These are phyloP conservation scores for Lobophora halterata DNA, from an alignment of 2,888 invertebrate genomes.

Conservation along the genomic window DNA sequence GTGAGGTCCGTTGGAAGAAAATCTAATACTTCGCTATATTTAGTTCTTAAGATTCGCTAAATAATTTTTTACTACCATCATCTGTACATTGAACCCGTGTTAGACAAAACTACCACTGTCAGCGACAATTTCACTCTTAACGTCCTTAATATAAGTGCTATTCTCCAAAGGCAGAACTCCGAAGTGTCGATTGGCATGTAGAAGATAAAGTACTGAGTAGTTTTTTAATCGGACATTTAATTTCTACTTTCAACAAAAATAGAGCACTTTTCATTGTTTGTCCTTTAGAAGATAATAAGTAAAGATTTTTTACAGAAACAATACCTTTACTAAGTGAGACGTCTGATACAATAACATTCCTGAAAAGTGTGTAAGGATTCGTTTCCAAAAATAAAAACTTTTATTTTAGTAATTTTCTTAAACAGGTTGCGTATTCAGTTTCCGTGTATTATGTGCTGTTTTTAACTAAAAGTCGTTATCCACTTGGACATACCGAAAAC, in stretches of 20 bases:
- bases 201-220: constrained; percentile 4
- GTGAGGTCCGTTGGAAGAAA: too few relatives aligned
- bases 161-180: not conserved
- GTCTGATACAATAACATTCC: too few relatives aligned
- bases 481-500: too few relatives aligned
- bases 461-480: too few relatives aligned
- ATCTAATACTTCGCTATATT: constrained; percentile 20
- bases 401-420: too few relatives aligned
- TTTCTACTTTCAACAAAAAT: constrained; percentile 9
- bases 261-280: not conserved
- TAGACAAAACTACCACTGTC: constrained; percentile 13
- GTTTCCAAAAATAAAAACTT: too few relatives aligned
- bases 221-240: constrained; percentile 9
- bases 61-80: constrained; percentile 36
- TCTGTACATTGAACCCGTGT: constrained; percentile 34
- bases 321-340: too few relatives aligned
- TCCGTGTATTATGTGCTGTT: too few relatives aligned
- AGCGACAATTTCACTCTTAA: constrained; percentile 4
- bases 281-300: too few relatives aligned
- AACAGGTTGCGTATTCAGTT: too few relatives aligned
- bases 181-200: not conserved
- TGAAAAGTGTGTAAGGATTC: too few relatives aligned
- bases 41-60: constrained; percentile 37
- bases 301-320: too few relatives aligned
- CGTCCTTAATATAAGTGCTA: not conserved